These are phyloP conservation scores for Xiphydria camelus DNA, from an alignment of 2,888 invertebrate species.

Conservation along the genomic window DNA sequence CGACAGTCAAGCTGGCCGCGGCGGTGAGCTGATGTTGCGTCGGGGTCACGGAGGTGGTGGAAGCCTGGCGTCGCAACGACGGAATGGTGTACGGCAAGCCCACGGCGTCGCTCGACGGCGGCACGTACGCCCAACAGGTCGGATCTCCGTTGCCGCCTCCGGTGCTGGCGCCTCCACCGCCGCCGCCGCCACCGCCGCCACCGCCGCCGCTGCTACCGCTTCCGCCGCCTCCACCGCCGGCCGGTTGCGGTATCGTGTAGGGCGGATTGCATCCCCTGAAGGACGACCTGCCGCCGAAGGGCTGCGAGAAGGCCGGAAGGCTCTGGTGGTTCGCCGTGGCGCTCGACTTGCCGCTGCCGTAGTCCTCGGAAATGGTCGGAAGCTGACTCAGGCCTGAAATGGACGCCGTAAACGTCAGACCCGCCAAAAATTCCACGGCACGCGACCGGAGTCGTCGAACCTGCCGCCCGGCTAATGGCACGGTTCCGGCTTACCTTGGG, in stretches of 20 bases:
- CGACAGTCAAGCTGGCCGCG: constrained; percentile 71
- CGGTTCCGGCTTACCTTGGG: constrained; percentile 38
- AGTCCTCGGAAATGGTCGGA: constrained; percentile 43
- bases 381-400: constrained; percentile 32
- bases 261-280: constrained; percentile 47
- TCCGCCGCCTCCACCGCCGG: constrained; percentile 14
- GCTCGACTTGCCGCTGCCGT: constrained; percentile 47
- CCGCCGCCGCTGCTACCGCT: constrained; percentile 11
- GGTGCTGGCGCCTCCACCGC: constrained; percentile 14
- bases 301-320: constrained; percentile 63
- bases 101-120: constrained; percentile 30
- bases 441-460: too few species aligned
- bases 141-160: too few species aligned
- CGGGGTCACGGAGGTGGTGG: constrained; percentile 26
- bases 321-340: constrained; percentile 55
- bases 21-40: constrained; percentile 63
- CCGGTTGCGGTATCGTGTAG: constrained; percentile 38
- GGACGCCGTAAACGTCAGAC: too few species aligned
- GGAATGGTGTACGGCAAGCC: constrained; percentile 31
- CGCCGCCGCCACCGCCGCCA: constrained; percentile 12
- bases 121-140: constrained; percentile 36
- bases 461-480: too few species aligned
- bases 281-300: constrained; percentile 57
- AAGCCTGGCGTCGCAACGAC: constrained; percentile 18
- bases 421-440: too few species aligned